These are phyloP conservation scores for Zaprionus capensis DNA, from an alignment of 1,140 invertebrate genomes.

Conservation along the genomic window DNA sequence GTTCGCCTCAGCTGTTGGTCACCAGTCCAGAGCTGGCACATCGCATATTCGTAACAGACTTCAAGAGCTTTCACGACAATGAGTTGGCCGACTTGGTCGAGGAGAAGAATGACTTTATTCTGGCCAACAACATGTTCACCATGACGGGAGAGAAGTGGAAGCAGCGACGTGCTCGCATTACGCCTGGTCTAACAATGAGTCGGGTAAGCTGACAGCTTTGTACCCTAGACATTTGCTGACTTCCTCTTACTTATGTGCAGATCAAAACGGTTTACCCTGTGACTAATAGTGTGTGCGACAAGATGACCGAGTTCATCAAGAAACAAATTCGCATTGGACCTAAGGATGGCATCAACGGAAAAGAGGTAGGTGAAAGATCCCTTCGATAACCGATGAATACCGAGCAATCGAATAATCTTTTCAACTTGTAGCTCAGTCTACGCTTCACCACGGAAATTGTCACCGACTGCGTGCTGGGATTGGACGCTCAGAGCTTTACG, in stretches of 20 bases:
- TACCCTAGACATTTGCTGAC: neutral
- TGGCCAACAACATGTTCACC: constrained; percentile 84
- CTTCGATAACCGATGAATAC: neutral
- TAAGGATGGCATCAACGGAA: constrained; percentile 52
- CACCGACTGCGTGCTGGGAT: constrained; percentile 84
- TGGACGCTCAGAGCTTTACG: constrained; percentile 80
- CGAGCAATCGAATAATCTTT: neutral
- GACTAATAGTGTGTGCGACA: constrained; percentile 64
- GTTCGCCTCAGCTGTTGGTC: constrained; percentile 83
- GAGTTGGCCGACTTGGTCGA: constrained; percentile 57
- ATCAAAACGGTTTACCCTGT: constrained; percentile 78
- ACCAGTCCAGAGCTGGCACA: constrained; percentile 85
- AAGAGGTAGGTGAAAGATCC: constrained; percentile 54
- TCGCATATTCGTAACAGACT: constrained; percentile 85
- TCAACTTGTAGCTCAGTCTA: constrained; percentile 56
- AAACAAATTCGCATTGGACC: constrained; percentile 56
- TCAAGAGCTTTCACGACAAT: constrained; percentile 84
- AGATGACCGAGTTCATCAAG: constrained; percentile 54
- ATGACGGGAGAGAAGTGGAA: constrained; percentile 85
- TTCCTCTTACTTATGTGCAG: neutral
- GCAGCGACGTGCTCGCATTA: constrained; percentile 85
- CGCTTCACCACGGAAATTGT: constrained; percentile 85
- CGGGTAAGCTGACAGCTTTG: constrained; percentile 45
- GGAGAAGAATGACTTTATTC: constrained; percentile 82
- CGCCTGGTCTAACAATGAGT: constrained; percentile 85